These are phyloP conservation scores for Arge pagana DNA, from an alignment of 2,888 invertebrate species.

Conservation along the genomic window DNA sequence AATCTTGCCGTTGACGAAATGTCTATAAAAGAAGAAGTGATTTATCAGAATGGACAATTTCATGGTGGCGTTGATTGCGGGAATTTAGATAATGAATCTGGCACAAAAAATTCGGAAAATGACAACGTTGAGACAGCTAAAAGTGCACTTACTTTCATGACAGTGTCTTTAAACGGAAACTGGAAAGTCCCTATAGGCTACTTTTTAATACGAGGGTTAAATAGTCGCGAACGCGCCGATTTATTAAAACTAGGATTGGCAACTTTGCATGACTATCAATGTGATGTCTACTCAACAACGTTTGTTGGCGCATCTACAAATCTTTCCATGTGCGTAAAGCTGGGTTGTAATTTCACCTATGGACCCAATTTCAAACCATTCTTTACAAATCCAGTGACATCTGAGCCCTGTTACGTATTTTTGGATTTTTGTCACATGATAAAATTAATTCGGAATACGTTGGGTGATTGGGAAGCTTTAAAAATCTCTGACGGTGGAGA, in stretches of 20 bases:
- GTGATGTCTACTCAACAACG: conserved; percentile 23
- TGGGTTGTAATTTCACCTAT: conserved; percentile 25
- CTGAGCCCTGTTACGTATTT: conserved; percentile 30
- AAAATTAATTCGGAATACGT: conserved; percentile 31
- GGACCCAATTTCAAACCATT: conserved; percentile 24
- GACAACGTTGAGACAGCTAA: conserved; percentile 28
- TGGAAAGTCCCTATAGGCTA: conserved; percentile 30
- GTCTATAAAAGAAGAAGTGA: conserved; percentile 35
- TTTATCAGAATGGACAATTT: conserved; percentile 34
- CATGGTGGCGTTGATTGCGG: conserved; percentile 39
- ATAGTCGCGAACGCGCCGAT: conserved; percentile 19
- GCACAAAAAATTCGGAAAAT: conserved; percentile 31
- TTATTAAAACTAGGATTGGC: conserved; percentile 20
- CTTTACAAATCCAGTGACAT: conserved; percentile 34
- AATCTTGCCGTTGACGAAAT: conserved; percentile 43
- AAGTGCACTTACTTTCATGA: conserved; percentile 30
- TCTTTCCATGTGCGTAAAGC: conserved; percentile 19
- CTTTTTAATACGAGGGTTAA: conserved; percentile 28
- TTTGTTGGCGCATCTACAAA: conserved; percentile 26
- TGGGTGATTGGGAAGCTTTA: conserved; percentile 15
- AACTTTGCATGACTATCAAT: conserved; percentile 16
- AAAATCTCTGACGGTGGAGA: conserved; percentile 1
- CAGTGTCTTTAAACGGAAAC: conserved; percentile 27
- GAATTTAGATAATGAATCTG: conserved; percentile 1
- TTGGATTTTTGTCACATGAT: conserved; percentile 38